Conservation (phyloP, 2,888 invertebrate genomes). For the Dasypogon diadema region DNA sequence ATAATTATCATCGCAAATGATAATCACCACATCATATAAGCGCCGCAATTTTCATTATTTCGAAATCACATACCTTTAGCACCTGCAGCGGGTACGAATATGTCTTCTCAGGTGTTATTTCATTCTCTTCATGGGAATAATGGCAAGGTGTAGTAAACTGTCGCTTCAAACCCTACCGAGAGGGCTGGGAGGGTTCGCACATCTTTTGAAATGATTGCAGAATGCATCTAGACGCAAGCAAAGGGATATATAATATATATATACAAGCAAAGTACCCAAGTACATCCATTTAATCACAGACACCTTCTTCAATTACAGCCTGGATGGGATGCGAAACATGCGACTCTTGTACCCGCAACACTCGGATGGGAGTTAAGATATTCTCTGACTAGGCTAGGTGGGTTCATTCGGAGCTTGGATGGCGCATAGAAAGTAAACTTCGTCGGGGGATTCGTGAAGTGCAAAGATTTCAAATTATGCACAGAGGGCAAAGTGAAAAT, state of each 20-base stretch:
- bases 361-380: not conserved
- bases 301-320: conserved; percentile 54
- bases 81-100: not conserved
- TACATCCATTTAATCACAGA: conserved; percentile 55
- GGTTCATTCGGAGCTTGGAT: not conserved
- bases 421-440: conserved; percentile 23
- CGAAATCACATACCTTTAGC: conserved; percentile 5
- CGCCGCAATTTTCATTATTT: conserved; percentile 20
- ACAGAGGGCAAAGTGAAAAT: conserved; percentile 35
- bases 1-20: conserved; percentile 16
- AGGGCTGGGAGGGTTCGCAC: conserved; percentile 25
- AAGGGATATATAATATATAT: not conserved
- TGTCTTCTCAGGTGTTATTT: conserved; percentile 28
- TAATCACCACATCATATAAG: not conserved
- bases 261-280: conserved; percentile 3
- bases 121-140: conserved; percentile 1
- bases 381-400: not conserved
- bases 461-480: conserved; percentile 43
- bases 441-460: conserved; percentile 19
- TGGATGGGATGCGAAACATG: conserved; percentile 15
- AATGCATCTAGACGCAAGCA: not conserved
- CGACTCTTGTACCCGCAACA: not conserved
- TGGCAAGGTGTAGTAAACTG: conserved; percentile 22
- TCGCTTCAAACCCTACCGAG: not conserved
- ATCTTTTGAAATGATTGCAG: conserved; percentile 32